A percentile compares a stretch with the other conserved stretches of the same genome.
Evolutionary conservation across 2,797 vertebrate genomes (phyloP).

Genomic region (Emydoidea blandingii): DNA sequence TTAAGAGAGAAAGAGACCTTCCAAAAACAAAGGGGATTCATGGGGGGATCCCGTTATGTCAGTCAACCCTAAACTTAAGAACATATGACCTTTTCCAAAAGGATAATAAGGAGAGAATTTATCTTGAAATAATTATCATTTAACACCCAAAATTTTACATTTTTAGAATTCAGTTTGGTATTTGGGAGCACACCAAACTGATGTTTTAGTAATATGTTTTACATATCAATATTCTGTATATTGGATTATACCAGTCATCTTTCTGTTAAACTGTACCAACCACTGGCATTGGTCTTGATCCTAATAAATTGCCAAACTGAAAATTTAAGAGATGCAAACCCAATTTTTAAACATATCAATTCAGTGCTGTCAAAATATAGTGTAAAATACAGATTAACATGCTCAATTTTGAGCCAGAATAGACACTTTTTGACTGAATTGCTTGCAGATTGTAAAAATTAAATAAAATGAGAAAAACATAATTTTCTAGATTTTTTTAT

Average conservation of each 20-base stretch:
- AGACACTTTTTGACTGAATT: neutral
- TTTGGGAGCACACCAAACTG: accelerated
- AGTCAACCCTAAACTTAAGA: neutral
- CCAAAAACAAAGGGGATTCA: accelerated
- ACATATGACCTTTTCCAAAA: accelerated
- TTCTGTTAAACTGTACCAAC: accelerated
- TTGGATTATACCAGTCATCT: neutral
- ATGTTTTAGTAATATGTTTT: neutral
- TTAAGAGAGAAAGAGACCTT: neutral
- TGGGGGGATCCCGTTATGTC: too few species aligned
- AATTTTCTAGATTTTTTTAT: neutral
- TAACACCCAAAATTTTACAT: neutral
- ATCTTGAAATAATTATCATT: neutral
- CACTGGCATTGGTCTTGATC: accelerated
- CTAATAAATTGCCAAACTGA: accelerated
- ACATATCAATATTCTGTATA: accelerated
- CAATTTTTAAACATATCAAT: neutral
- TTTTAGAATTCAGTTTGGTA: accelerated
- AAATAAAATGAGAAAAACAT: neutral
- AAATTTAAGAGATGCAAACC: neutral
- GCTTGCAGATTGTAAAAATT: neutral
- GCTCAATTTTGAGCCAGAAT: neutral
- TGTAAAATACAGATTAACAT: accelerated
- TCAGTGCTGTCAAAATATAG: neutral
- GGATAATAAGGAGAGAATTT: accelerated